Conservation (phyloP, 2,113 vertebrate species). For the Campylomormyrus tamandua region DNA sequence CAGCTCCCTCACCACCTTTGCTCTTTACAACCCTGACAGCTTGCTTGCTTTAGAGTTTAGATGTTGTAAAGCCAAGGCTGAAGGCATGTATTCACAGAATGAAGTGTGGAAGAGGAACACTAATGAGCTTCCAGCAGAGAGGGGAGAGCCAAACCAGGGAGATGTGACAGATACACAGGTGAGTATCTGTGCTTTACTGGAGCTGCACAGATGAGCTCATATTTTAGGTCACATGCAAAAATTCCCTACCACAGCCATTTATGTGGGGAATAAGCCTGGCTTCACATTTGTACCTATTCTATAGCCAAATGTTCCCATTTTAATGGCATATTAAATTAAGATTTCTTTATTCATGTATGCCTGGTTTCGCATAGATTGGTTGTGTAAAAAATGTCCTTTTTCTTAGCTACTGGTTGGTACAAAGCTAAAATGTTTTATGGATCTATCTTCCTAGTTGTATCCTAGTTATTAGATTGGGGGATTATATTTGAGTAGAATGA, state of each 20-base stretch:
- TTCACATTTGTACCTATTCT: background rate
- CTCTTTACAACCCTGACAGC: conserved; percentile 59
- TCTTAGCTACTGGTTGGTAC: too few species aligned
- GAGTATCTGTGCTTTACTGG: background rate
- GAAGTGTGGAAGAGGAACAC: conserved; percentile 66
- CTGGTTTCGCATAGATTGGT: too few species aligned
- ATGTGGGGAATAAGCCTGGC: background rate
- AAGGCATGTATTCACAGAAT: conserved; percentile 55
- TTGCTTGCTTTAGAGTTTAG: conserved; percentile 63
- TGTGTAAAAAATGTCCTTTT: too few species aligned
- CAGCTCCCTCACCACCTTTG: conserved; percentile 59
- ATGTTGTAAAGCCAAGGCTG: conserved; percentile 61
- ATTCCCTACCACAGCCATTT: background rate
- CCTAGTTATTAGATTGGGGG: background rate
- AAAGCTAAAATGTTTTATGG: background rate
- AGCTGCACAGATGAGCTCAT: background rate
- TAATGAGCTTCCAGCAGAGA: conserved; percentile 43
- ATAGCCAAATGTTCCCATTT: background rate
- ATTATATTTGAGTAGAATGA: background rate
- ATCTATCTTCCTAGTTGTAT: background rate
- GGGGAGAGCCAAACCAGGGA: conserved; percentile 7
- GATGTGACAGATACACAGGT: conserved; percentile 40
- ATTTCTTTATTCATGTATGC: background rate
- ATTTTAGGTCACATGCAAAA: background rate
- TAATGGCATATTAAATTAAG: background rate